These are phyloP conservation scores for Heliconius nattereri DNA, from an alignment of 1,140 invertebrate species.

Conservation along the genomic window DNA sequence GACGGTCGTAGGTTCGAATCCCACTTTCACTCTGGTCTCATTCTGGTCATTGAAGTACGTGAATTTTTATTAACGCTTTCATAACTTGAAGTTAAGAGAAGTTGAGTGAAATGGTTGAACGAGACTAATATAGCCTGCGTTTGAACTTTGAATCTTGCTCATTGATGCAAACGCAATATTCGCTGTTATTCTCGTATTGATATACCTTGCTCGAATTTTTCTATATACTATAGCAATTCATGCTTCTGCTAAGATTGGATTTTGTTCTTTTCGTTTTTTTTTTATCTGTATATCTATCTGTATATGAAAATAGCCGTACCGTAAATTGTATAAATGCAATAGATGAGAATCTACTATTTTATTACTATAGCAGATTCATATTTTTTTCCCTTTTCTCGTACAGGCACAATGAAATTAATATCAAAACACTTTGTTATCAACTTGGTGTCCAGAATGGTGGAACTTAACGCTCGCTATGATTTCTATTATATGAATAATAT, in stretches of 20 bases:
- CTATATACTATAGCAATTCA: background rate
- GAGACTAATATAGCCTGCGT: constrained; percentile 28
- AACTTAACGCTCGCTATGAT: too few relatives aligned
- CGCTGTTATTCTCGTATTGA: background rate
- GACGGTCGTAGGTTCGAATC: too few relatives aligned
- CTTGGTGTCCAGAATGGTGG: too few relatives aligned
- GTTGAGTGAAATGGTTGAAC: constrained; percentile 16
- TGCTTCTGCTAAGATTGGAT: background rate
- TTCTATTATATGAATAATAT: too few relatives aligned
- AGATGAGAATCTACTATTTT: too few relatives aligned
- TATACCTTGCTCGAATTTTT: background rate
- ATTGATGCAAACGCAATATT: constrained; percentile 25
- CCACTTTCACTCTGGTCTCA: too few relatives aligned
- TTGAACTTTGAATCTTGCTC: constrained; percentile 13
- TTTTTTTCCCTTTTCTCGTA: too few relatives aligned
- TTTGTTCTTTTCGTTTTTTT: background rate
- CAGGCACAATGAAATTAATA: too few relatives aligned
- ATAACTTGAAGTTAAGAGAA: background rate
- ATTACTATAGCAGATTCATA: too few relatives aligned
- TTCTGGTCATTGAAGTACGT: background rate
- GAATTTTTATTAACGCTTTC: background rate
- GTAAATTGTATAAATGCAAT: background rate
- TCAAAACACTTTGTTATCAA: too few relatives aligned
- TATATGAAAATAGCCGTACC: background rate
- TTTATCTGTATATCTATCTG: background rate